phyloP scores from a whole-genome alignment of 2,113 vertebrate genomes.

The Nannospalax galili region DNA sequence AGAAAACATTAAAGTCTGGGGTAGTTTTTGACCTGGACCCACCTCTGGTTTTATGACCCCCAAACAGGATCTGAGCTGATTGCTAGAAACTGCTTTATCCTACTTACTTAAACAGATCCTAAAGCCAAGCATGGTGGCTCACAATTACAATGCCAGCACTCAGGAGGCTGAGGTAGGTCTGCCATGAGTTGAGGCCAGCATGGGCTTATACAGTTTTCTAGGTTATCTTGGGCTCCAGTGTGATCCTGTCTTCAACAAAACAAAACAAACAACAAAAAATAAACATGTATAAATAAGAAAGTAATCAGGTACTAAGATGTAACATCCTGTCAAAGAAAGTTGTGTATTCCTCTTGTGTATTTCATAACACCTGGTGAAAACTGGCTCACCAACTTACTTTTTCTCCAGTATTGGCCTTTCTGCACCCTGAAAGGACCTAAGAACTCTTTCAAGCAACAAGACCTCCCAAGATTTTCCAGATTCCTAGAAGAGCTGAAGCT shows the following conservation, averaged over 20 bases:
- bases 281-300: neutral
- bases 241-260: neutral
- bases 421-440: neutral
- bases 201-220: neutral
- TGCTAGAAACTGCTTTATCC: constrained; percentile 10
- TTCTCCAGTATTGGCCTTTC: neutral
- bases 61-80: neutral
- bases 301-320: constrained; percentile 2
- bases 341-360: neutral
- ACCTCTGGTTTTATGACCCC: neutral
- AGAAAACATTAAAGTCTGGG: constrained; percentile 32
- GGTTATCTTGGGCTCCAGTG: neutral
- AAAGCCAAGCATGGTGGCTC: neutral
- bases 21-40: neutral
- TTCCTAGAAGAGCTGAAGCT: neutral
- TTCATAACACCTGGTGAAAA: neutral
- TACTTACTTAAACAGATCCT: neutral
- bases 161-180: neutral
- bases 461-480: neutral
- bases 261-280: neutral
- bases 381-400: neutral
- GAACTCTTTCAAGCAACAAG: neutral
- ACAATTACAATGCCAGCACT: neutral
- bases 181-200: neutral
- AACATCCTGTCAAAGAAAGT: neutral